Percentiles rank a stretch among this genome's conserved stretches.
phyloP scores from a whole-genome alignment of 2,113 vertebrate species.

The Bufo gargarizans region DNA sequence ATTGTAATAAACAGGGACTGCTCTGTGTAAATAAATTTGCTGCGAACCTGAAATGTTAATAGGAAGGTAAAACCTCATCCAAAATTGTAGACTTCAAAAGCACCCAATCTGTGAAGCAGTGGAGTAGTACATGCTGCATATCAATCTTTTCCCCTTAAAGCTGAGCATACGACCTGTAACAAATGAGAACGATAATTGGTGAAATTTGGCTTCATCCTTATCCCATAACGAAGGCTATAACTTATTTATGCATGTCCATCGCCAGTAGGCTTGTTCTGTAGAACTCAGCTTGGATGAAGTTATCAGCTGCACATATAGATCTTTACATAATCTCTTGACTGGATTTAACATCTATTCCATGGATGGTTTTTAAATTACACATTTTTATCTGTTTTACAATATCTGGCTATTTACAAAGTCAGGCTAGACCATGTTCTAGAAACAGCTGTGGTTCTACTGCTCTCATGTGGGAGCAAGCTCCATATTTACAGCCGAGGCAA shows the following conservation, averaged over 20 bases:
- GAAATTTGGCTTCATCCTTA: neutral
- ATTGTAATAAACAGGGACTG: neutral
- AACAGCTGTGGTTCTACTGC: constrained; percentile 7
- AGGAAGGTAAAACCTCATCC: neutral
- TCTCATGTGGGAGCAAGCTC: neutral
- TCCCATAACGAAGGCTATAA: neutral
- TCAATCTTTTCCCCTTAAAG: neutral
- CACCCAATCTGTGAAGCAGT: neutral
- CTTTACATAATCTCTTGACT: neutral
- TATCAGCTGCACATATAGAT: neutral
- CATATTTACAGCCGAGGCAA: constrained; percentile 17
- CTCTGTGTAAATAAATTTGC: neutral
- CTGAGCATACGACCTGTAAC: neutral
- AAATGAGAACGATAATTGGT: neutral
- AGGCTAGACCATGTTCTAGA: neutral
- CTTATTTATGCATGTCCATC: neutral
- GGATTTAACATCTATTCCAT: neutral
- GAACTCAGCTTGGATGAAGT: neutral
- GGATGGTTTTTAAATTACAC: neutral
- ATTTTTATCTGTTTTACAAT: neutral
- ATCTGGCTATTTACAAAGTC: neutral
- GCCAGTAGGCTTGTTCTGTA: neutral
- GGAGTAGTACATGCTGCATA: neutral
- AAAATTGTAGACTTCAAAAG: neutral
- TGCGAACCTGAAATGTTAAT: neutral